These are phyloP conservation scores for Drosophila bocki DNA, from an alignment of 1,140 invertebrate genomes.

Conservation along the genomic window DNA sequence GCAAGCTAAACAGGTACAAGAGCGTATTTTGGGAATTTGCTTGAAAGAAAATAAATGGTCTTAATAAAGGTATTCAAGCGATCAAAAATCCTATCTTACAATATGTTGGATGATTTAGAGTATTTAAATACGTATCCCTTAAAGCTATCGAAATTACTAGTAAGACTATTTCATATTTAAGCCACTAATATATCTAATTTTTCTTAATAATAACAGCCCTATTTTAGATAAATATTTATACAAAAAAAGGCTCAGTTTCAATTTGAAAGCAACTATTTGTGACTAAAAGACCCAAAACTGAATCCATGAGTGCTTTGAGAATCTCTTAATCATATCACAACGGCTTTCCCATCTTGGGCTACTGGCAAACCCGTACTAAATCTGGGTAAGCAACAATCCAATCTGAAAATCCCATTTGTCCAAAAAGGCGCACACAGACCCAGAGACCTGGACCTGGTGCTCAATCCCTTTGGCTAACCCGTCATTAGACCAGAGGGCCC, in stretches of 20 bases:
- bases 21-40: neutral
- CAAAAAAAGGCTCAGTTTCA: neutral
- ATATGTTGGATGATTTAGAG: too few species aligned
- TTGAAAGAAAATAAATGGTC: neutral
- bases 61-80: neutral
- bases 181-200: too few species aligned
- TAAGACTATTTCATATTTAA: too few species aligned
- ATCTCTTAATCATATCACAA: neutral
- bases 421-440: constrained; percentile 25
- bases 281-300: neutral
- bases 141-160: too few species aligned
- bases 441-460: constrained; percentile 31
- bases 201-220: too few species aligned
- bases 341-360: neutral
- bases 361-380: constrained; percentile 1
- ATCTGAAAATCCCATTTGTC: constrained; percentile 18
- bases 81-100: neutral
- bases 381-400: constrained; percentile 14
- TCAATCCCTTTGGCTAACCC: constrained; percentile 28
- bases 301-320: neutral
- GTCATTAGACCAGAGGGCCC: constrained; percentile 36
- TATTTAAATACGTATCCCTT: too few species aligned
- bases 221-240: too few species aligned
- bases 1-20: neutral
- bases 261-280: neutral